A percentile compares a stretch with the other conserved stretches of the same genome.
These are phyloP conservation scores for Entomyzon cyanotis DNA, from an alignment of 2,113 vertebrate species.

Conservation along the genomic window DNA sequence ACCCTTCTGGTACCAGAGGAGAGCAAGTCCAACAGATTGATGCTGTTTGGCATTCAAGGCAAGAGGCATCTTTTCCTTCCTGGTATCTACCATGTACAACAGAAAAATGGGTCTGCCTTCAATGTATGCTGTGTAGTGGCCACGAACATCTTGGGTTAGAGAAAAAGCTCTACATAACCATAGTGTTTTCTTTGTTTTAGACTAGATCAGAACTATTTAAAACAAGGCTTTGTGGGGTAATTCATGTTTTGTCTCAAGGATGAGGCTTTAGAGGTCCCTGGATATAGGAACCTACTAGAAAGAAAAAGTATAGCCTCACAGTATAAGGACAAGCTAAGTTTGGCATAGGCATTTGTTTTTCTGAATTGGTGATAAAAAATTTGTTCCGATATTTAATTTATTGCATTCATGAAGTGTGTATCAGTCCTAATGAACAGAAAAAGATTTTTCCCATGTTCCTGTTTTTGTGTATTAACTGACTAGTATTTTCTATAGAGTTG, in stretches of 20 bases:
- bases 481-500: not conserved
- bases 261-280: not conserved
- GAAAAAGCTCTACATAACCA: not conserved
- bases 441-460: not conserved
- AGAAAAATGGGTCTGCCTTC: not conserved
- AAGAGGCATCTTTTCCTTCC: not conserved
- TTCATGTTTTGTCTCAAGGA: not conserved
- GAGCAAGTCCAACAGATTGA: not conserved
- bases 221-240: not conserved
- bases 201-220: not conserved
- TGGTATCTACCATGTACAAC: fast-evolving
- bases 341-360: not conserved
- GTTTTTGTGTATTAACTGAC: not conserved
- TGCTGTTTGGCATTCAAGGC: not conserved
- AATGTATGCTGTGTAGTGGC: not conserved
- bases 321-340: not conserved
- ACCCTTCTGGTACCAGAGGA: not conserved
- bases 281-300: not conserved
- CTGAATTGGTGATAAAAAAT: not conserved
- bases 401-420: not conserved
- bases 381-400: not conserved
- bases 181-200: not conserved
- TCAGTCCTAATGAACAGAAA: not conserved
- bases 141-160: too few species aligned
- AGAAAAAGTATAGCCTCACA: not conserved